phyloP scores from a whole-genome alignment of 2,113 vertebrate genomes.

The Upupa epops region DNA sequence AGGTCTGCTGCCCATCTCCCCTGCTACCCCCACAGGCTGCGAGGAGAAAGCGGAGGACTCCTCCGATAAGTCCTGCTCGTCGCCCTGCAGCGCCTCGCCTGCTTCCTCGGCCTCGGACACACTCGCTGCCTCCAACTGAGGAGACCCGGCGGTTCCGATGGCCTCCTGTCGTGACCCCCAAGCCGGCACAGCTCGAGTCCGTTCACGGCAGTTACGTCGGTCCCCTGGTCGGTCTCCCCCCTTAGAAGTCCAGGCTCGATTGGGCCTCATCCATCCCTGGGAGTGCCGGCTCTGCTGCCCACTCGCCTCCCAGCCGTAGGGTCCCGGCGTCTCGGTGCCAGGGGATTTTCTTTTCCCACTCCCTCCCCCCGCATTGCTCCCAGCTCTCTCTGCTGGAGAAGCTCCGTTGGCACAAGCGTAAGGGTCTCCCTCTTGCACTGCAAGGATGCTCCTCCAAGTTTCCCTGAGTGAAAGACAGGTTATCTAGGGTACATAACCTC shows the following conservation, averaged over 20 bases:
- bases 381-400: background rate
- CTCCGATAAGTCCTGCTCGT: constrained; percentile 90
- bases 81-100: constrained; percentile 88
- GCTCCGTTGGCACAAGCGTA: background rate
- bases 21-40: constrained; percentile 77
- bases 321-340: background rate
- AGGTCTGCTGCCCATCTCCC: constrained; percentile 85
- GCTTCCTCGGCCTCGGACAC: constrained; percentile 86
- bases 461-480: constrained; percentile 26
- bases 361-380: rapidly evolving
- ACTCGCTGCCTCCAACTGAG: constrained; percentile 84
- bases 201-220: rapidly evolving
- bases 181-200: background rate
- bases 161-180: background rate
- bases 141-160: constrained; percentile 34
- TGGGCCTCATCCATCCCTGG: background rate
- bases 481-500: constrained; percentile 53
- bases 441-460: background rate
- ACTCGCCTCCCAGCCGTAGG: background rate
- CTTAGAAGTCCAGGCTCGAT: background rate
- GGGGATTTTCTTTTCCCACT: background rate
- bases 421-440: background rate
- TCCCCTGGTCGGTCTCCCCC: background rate
- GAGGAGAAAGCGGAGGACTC: constrained; percentile 89
- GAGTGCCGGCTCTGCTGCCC: background rate